Evolutionary conservation across 2,888 invertebrate genomes (phyloP).

Genomic region (Anorthoa munda): DNA sequence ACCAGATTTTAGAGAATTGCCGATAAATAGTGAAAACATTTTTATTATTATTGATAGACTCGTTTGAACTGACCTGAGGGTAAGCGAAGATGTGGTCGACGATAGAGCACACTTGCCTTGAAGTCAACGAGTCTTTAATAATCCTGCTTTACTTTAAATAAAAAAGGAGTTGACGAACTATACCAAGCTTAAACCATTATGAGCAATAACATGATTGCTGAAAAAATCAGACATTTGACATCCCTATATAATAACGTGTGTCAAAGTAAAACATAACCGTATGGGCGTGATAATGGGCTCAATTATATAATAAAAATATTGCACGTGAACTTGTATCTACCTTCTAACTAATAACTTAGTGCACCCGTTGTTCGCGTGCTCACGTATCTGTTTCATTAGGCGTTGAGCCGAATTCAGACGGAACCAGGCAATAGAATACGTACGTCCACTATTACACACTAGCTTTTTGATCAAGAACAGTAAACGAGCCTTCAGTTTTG

Average conservation of each 20-base stretch:
- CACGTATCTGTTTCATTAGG: constrained; percentile 3
- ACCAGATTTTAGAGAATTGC: background rate
- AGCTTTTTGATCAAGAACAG: too few relatives aligned
- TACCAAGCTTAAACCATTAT: background rate
- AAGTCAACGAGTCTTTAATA: background rate
- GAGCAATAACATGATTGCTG: background rate
- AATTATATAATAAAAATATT: constrained; percentile 55
- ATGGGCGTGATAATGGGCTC: constrained; percentile 36
- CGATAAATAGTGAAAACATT: background rate
- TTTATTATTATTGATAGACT: too few relatives aligned
- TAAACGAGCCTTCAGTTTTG: too few relatives aligned
- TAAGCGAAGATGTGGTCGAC: too few relatives aligned
- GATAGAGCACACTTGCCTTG: too few relatives aligned
- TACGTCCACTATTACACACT: too few relatives aligned
- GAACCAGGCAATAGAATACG: background rate
- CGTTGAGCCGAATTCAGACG: constrained; percentile 4
- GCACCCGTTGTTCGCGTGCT: constrained; percentile 52
- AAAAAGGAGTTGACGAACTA: too few relatives aligned
- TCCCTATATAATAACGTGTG: constrained; percentile 18
- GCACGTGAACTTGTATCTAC: constrained; percentile 43
- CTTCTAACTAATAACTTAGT: constrained; percentile 34
- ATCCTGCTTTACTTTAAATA: background rate
- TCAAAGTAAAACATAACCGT: constrained; percentile 48
- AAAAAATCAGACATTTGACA: background rate
- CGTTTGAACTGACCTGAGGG: too few relatives aligned